Evolutionary conservation across 1,140 invertebrate genomes (phyloP).

Genomic region (Ladona fulva): DNA sequence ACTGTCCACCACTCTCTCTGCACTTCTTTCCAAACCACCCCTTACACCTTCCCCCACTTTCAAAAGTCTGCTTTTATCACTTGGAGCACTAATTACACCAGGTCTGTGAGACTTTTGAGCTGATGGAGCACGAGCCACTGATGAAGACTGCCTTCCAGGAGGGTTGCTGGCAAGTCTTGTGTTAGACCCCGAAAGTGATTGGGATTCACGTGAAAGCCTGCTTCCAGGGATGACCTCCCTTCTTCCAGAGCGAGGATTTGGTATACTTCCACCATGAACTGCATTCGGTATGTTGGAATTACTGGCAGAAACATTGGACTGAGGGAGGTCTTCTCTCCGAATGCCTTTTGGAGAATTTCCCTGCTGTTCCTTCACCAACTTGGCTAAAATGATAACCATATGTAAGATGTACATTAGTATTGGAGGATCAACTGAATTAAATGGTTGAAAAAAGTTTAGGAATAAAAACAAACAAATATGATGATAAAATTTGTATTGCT

Average conservation of each 20-base stretch:
- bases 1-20: background rate
- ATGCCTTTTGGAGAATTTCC: background rate
- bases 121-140: background rate
- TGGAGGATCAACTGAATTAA: no score
- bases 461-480: no score
- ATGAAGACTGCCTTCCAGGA: background rate
- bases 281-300: background rate
- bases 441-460: no score
- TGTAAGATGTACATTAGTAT: no score
- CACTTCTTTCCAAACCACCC: background rate
- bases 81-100: background rate
- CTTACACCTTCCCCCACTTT: background rate
- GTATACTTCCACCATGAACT: background rate
- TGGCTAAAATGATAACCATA: background rate
- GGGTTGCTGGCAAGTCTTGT: background rate
- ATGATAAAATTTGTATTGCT: no score
- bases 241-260: background rate
- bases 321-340: background rate
- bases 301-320: background rate
- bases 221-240: background rate
- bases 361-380: background rate
- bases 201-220: background rate
- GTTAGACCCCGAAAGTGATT: background rate
- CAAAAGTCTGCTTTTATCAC: conserved; percentile 1
- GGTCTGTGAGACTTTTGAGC: background rate